Percentiles rank a stretch among this genome's conserved stretches.
Evolutionary conservation across 2,888 invertebrate genomes (phyloP).

Genomic region (Orchestes rusci): DNA sequence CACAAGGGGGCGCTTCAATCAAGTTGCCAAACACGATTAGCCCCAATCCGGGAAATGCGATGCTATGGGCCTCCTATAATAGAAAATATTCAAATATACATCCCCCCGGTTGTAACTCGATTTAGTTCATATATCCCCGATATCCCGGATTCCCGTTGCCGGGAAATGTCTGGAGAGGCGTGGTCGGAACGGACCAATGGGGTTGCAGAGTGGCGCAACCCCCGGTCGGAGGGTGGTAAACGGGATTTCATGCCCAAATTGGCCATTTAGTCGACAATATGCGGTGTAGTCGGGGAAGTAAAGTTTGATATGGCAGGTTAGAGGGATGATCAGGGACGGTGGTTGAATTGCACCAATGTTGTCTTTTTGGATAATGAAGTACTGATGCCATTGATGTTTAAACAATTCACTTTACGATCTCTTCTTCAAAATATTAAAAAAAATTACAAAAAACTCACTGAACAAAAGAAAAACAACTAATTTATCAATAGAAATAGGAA

Average conservation of each 20-base stretch:
- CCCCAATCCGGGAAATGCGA: too few species aligned
- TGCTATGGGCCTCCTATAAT: too few species aligned
- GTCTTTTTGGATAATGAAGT: too few species aligned
- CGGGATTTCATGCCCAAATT: constrained; percentile 32
- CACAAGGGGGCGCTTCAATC: too few species aligned
- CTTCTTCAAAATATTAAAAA: not conserved
- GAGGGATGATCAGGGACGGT: constrained; percentile 11
- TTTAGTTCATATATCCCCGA: too few species aligned
- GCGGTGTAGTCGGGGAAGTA: constrained; percentile 40
- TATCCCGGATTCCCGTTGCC: constrained; percentile 19
- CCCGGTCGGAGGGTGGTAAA: constrained; percentile 15
- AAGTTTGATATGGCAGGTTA: constrained; percentile 18
- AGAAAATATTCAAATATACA: too few species aligned
- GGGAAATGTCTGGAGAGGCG: constrained; percentile 20
- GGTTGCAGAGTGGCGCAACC: constrained; percentile 4
- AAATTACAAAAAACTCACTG: too few species aligned
- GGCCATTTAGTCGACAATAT: constrained; percentile 39
- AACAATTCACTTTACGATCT: too few species aligned
- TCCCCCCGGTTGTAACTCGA: too few species aligned
- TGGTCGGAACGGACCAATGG: constrained; percentile 25
- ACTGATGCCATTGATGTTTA: too few species aligned
- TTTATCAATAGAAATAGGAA: too few species aligned
- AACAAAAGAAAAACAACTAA: too few species aligned
- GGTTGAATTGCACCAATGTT: constrained; percentile 11
- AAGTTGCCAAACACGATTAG: constrained; percentile 32